Percentiles rank a stretch among this genome's conserved stretches.
These are phyloP conservation scores for Himalopsyche tibetana DNA, from an alignment of 2,888 invertebrate species.

Conservation along the genomic window DNA sequence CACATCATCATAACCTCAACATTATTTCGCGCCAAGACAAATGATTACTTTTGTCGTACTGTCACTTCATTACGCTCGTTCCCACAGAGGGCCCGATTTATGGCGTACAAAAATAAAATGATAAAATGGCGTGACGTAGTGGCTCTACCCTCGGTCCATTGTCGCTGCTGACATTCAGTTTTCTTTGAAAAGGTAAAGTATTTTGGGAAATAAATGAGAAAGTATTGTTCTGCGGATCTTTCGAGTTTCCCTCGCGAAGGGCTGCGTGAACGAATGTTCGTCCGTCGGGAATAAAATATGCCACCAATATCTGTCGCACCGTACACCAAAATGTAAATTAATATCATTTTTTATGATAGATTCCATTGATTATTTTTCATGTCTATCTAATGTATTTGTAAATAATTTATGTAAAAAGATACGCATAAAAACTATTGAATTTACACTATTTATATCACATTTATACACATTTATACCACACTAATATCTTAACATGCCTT, in stretches of 20 bases:
- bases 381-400: no score
- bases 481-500: no score
- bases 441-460: no score
- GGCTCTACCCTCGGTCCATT: slow-evolving; percentile 40
- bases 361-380: no score
- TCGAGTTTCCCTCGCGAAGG: background rate
- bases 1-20: slow-evolving; percentile 20
- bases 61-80: slow-evolving; percentile 56
- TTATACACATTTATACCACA: no score
- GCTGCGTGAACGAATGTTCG: background rate
- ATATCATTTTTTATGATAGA: background rate
- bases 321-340: slow-evolving; percentile 1
- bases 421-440: no score
- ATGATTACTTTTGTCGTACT: slow-evolving; percentile 50
- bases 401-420: no score
- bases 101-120: slow-evolving; percentile 51
- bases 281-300: background rate
- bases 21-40: slow-evolving; percentile 52
- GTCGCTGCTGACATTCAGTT: slow-evolving; percentile 22
- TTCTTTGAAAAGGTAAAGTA: slow-evolving; percentile 30
- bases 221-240: slow-evolving; percentile 47
- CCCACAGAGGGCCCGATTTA: slow-evolving; percentile 48
- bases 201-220: slow-evolving; percentile 47
- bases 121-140: slow-evolving; percentile 52
- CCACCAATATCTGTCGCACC: slow-evolving; percentile 8